These are phyloP conservation scores for Cyprinodon brontotheroides DNA, from an alignment of 2,113 vertebrate species.

Conservation along the genomic window DNA sequence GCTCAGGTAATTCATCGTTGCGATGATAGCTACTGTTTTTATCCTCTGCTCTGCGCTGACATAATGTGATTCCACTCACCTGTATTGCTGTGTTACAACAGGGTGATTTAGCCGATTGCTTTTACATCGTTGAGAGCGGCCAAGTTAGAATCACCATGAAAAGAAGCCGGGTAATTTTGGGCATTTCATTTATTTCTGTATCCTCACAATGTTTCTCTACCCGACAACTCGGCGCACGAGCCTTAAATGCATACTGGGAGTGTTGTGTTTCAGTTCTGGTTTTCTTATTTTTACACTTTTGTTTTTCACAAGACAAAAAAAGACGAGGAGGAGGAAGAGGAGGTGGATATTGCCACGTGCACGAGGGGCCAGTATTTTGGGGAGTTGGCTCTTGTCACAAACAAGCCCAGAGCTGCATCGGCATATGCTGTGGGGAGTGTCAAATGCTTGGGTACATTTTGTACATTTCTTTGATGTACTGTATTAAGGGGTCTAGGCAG, in stretches of 20 bases:
- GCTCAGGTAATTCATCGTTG: constrained; percentile 86
- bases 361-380: constrained; percentile 97
- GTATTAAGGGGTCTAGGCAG: neutral
- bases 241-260: neutral
- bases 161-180: constrained; percentile 89
- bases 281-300: neutral
- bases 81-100: constrained; percentile 60
- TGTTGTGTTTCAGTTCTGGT: neutral
- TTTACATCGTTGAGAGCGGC: constrained; percentile 98
- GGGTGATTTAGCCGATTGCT: constrained; percentile 95
- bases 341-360: constrained; percentile 92
- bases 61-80: neutral
- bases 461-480: neutral
- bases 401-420: constrained; percentile 97
- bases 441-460: constrained; percentile 92
- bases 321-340: constrained; percentile 80
- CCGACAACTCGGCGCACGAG: neutral
- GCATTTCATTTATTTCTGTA: neutral
- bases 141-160: constrained; percentile 98
- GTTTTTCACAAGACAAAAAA: constrained; percentile 76
- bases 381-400: constrained; percentile 96
- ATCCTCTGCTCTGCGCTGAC: neutral
- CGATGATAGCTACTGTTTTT: neutral
- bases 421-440: constrained; percentile 94
- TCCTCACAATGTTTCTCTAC: neutral